Conservation (phyloP, 2,888 invertebrate species). For the Stenichneumon culpator region DNA sequence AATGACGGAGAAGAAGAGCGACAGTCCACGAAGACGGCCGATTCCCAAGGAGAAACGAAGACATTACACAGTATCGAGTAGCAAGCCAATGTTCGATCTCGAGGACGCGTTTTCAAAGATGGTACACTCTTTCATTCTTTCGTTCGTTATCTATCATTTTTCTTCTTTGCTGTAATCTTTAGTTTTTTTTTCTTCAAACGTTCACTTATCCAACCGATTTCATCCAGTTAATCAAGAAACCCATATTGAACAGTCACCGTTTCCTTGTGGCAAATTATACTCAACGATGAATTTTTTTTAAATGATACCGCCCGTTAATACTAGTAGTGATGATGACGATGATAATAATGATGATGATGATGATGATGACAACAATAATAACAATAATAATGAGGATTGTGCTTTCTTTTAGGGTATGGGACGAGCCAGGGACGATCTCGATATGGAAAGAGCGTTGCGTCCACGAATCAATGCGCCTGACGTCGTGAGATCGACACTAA, state of each 20-base stretch:
- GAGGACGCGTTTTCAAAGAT: slow-evolving; percentile 82
- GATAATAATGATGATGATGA: not conserved
- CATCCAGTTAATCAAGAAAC: not conserved
- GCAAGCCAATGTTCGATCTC: slow-evolving; percentile 81
- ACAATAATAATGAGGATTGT: not conserved
- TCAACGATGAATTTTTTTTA: too few species aligned
- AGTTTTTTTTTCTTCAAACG: slow-evolving; percentile 44
- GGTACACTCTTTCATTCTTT: slow-evolving; percentile 75
- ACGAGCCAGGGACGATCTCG: slow-evolving; percentile 93
- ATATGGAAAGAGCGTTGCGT: slow-evolving; percentile 94
- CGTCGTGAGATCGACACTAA: slow-evolving; percentile 93
- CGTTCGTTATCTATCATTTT: not conserved
- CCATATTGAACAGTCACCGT: not conserved
- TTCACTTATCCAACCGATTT: not conserved
- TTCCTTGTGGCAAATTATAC: not conserved
- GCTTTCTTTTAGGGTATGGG: slow-evolving; percentile 82
- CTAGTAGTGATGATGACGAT: too few species aligned
- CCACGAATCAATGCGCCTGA: slow-evolving; percentile 93
- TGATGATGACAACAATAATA: not conserved
- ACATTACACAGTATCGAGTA: slow-evolving; percentile 92
- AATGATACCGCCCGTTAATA: too few species aligned
- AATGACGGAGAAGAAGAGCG: slow-evolving; percentile 87
- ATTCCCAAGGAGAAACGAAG: slow-evolving; percentile 94
- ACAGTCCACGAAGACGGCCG: slow-evolving; percentile 87
- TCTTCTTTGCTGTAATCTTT: slow-evolving; percentile 54